These are phyloP conservation scores for Nicator chloris DNA, from an alignment of 2,113 vertebrate genomes.

Conservation along the genomic window DNA sequence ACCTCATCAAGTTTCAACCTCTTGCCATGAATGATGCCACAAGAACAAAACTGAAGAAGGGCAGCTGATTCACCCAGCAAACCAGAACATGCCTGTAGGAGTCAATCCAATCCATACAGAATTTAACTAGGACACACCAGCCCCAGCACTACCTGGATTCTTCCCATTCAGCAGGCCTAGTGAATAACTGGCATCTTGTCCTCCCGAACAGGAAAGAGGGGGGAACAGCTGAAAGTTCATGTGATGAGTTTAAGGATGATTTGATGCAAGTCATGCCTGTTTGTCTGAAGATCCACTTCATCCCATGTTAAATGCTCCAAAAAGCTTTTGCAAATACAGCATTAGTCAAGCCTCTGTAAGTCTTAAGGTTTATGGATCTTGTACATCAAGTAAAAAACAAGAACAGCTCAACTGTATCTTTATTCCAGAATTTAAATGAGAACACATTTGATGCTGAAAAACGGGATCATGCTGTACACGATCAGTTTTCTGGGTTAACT, in stretches of 20 bases:
- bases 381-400: not conserved
- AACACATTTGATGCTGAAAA: not conserved
- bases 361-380: not conserved
- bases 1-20: not conserved
- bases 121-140: not conserved
- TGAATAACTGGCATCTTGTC: not conserved
- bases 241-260: not conserved
- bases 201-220: not conserved
- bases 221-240: not conserved
- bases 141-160: not conserved
- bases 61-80: not conserved
- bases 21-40: not conserved
- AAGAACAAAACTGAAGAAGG: not conserved
- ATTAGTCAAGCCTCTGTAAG: not conserved
- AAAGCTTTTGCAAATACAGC: not conserved
- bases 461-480: not conserved
- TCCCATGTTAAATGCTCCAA: not conserved
- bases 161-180: not conserved
- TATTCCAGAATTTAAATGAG: not conserved
- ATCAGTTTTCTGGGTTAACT: not conserved
- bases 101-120: not conserved
- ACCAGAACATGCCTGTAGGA: not conserved
- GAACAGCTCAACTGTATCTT: not conserved
- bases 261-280: not conserved
- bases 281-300: not conserved